Percentiles rank a stretch among this genome's conserved stretches.
phyloP scores from a whole-genome alignment of 2,888 invertebrate species.

The Hyposoter dolosus region DNA sequence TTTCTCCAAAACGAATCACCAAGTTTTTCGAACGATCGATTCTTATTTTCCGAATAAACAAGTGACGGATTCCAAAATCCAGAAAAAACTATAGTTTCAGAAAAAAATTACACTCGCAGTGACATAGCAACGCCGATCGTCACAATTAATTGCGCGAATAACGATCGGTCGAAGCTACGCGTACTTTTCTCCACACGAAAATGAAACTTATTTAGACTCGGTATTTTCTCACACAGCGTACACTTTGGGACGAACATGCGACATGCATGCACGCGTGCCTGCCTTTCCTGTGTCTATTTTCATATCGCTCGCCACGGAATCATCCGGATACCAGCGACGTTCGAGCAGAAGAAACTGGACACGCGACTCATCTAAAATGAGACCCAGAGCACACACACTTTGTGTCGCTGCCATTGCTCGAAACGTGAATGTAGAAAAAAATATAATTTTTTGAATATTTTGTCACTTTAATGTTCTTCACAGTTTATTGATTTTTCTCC shows the following conservation, averaged over 20 bases:
- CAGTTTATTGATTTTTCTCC: background rate
- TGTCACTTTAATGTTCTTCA: no score
- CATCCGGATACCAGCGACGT: slow-evolving; percentile 52
- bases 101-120: background rate
- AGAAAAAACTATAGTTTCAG: background rate
- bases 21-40: no score
- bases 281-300: slow-evolving; percentile 68
- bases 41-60: no score
- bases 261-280: slow-evolving; percentile 54
- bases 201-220: slow-evolving; percentile 22
- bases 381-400: slow-evolving; percentile 27
- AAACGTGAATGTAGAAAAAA: background rate
- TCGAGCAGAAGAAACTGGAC: slow-evolving; percentile 60
- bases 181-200: slow-evolving; percentile 16
- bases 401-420: background rate
- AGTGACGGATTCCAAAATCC: background rate
- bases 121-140: background rate
- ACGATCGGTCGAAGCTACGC: slow-evolving; percentile 13
- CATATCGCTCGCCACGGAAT: slow-evolving; percentile 67
- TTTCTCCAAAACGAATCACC: background rate
- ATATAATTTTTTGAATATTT: background rate
- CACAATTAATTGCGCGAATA: background rate
- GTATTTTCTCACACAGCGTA: background rate
- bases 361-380: slow-evolving; percentile 68
- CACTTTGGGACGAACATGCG: slow-evolving; percentile 47